Percentiles rank a stretch among this genome's conserved stretches.
phyloP scores from a whole-genome alignment of 2,888 invertebrate genomes.

The Sisyra nigra region DNA sequence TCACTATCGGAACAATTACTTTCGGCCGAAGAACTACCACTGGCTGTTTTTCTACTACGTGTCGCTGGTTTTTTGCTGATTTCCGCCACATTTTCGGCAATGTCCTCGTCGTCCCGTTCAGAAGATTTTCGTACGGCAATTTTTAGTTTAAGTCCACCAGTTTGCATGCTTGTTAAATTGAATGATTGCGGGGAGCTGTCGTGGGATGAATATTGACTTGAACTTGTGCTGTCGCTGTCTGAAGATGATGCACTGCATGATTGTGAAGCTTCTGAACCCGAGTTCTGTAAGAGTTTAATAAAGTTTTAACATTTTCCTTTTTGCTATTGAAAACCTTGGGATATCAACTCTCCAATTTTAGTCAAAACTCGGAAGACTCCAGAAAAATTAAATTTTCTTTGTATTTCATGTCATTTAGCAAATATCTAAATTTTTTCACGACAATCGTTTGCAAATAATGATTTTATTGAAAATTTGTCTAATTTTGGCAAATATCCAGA shows the following conservation, averaged over 20 bases:
- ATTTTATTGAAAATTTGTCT: too few species aligned
- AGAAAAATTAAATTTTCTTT: too few species aligned
- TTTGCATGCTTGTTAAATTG: constrained; percentile 41
- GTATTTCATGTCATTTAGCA: too few species aligned
- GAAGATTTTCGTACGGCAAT: constrained; percentile 38
- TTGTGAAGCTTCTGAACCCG: constrained; percentile 28
- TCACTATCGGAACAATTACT: constrained; percentile 25
- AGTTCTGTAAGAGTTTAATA: constrained; percentile 27
- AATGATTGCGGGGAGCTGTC: constrained; percentile 32
- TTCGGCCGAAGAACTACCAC: constrained; percentile 25
- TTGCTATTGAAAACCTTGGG: background rate
- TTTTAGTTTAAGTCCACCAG: constrained; percentile 41
- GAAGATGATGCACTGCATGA: constrained; percentile 27
- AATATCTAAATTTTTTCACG: too few species aligned
- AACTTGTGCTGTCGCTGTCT: constrained; percentile 26
- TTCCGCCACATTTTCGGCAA: constrained; percentile 12
- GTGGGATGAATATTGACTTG: constrained; percentile 25
- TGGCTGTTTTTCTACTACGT: constrained; percentile 10
- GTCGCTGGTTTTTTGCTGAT: constrained; percentile 11
- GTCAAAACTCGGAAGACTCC: too few species aligned
- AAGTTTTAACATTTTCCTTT: constrained; percentile 7
- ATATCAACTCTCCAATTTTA: too few species aligned
- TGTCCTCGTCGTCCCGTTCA: constrained; percentile 22
- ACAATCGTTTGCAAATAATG: too few species aligned
- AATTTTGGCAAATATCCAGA: too few species aligned